These are phyloP conservation scores for Sapayoa aenigma DNA, from an alignment of 2,113 vertebrate genomes.

Conservation along the genomic window DNA sequence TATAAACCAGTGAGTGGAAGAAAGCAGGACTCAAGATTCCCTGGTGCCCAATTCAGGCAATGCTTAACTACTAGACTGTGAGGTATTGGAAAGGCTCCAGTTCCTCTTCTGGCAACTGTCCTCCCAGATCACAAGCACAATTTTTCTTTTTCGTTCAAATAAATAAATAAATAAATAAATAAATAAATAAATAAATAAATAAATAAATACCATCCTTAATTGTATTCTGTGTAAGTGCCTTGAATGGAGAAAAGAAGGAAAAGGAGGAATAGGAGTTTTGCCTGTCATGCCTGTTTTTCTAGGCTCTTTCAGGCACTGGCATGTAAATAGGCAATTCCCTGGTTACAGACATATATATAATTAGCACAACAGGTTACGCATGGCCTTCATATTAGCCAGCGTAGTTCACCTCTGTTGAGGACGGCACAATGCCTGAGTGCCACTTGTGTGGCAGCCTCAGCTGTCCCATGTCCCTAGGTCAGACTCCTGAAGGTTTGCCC, in stretches of 20 bases:
- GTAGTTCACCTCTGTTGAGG: neutral
- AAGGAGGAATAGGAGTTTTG: neutral
- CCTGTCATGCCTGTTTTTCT: neutral
- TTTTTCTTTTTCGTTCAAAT: slow-evolving; percentile 44
- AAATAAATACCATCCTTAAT: neutral
- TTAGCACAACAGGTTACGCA: slow-evolving; percentile 3
- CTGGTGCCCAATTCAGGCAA: slow-evolving; percentile 44
- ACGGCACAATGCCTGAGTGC: neutral
- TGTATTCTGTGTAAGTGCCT: neutral
- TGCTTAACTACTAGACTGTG: slow-evolving; percentile 62
- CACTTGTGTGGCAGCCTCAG: neutral
- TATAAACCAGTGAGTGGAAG: slow-evolving; percentile 55
- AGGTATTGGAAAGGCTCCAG: slow-evolving; percentile 37
- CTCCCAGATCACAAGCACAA: slow-evolving; percentile 46
- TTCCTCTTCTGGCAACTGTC: slow-evolving; percentile 48
- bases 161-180: slow-evolving; percentile 27
- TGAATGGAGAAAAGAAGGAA: neutral
- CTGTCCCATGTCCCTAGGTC: neutral
- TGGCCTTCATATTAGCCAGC: slow-evolving; percentile 3
- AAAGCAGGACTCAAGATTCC: slow-evolving; percentile 43
- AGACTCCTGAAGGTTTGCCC: neutral
- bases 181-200: slow-evolving; percentile 44
- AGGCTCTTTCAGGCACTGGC: neutral
- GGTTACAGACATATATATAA: slow-evolving; percentile 13
- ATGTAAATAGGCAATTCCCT: neutral